Base-by-base conservation (phyloP, 2,888 invertebrate species). In the Ganaspis brasiliensis region DNA sequence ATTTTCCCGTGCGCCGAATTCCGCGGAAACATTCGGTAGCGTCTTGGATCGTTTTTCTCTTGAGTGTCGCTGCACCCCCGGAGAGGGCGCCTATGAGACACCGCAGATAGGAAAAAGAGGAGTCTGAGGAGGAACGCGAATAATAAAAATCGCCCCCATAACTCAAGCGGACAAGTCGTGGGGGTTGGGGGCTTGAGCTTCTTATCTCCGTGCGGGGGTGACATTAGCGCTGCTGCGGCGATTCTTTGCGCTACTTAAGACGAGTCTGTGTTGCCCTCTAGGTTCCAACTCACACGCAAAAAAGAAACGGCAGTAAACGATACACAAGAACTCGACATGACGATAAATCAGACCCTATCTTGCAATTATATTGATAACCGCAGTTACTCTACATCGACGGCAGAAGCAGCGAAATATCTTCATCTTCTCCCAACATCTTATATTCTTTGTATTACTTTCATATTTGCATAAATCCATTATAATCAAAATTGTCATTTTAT, bases 91-190 rank as follows among this genome's bases (percentile, higher is more conserved):
- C 87, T 86, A 87, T 86, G 87, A 87, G 84, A 83, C 72, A 63
- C 82, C 83, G 81, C 81, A 87, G 88, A 90, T 89, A 89, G 87
- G 86, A 87, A 87, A 89, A 89, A 86, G 86, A 84, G 85, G 83
- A 75, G 71, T 72, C 72, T 52, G 72, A 77, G 80, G 78, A 79
- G 79, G 81, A 67, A 78, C 76, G 80, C 87, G 91, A 90, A 91
- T 90, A 91, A 91, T 91, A 91, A 91, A 91, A 91, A 91, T 91
- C 89, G 87, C 84, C 85, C 82, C 86, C 88, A 88, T 91, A 91
- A 91, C 82, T 90, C 91, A 91, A 85, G 84, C 86, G 87, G 86
- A 86, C 87, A 87, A 85, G 82, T 81, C 84, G 81, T 79, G 79
- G 77, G 85, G 83, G 87, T 81, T 79, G 85, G 79, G 85, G 80